phyloP scores from a whole-genome alignment of 2,797 vertebrate species.

The Argentina silus region DNA sequence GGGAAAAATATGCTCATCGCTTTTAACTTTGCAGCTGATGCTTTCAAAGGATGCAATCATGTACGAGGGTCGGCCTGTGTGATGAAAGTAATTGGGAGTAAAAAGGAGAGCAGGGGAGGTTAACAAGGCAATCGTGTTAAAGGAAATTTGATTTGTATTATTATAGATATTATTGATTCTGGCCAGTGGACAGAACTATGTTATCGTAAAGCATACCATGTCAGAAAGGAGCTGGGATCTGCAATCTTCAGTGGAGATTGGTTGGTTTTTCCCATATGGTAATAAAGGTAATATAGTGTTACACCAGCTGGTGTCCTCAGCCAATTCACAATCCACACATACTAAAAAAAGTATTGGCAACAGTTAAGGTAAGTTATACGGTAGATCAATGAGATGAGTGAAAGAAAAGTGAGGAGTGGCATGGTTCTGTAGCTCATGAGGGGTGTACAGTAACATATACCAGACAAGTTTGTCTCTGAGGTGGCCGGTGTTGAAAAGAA shows the following conservation, averaged over 20 bases:
- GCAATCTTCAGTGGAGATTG: background rate
- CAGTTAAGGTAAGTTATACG: too few species aligned
- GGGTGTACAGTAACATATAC: background rate
- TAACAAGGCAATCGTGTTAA: constrained; percentile 44
- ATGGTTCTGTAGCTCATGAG: too few species aligned
- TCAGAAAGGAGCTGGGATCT: background rate
- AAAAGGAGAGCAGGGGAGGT: constrained; percentile 40
- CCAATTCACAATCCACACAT: background rate
- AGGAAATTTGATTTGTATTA: constrained; percentile 56
- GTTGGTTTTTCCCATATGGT: background rate
- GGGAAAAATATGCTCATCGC: background rate
- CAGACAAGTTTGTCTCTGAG: background rate
- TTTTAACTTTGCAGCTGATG: background rate
- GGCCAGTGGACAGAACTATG: constrained; percentile 31
- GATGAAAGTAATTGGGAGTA: constrained; percentile 39
- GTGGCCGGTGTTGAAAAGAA: background rate
- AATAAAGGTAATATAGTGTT: background rate
- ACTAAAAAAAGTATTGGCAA: too few species aligned
- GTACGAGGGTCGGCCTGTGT: constrained; percentile 27
- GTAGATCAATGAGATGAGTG: too few species aligned
- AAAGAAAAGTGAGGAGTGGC: too few species aligned
- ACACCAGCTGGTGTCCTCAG: background rate
- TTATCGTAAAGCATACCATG: constrained; percentile 1
- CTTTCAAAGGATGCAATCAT: constrained; percentile 28
- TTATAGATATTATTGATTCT: constrained; percentile 53